Evolutionary conservation across 2,888 invertebrate genomes (phyloP).

Genomic region (Clostera curtula): DNA sequence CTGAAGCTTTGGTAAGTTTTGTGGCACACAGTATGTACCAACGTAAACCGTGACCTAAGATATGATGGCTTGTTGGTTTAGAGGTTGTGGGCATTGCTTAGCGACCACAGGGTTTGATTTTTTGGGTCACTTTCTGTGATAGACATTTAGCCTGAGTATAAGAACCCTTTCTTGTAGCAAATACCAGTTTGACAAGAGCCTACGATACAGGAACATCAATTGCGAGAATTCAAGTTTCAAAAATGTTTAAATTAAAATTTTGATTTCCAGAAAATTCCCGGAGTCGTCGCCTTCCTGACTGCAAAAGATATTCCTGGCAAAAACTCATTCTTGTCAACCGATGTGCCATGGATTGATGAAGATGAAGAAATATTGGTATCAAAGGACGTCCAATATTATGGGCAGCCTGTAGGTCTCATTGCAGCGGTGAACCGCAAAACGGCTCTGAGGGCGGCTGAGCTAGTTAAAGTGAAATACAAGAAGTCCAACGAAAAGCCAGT

Average conservation of each 20-base stretch:
- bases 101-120: too few species aligned
- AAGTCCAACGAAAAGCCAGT: slow-evolving; percentile 55
- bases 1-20: slow-evolving; percentile 75
- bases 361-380: slow-evolving; percentile 72
- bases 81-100: too few species aligned
- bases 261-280: slow-evolving; percentile 73
- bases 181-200: too few species aligned
- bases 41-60: too few species aligned
- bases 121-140: too few species aligned
- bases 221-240: too few species aligned
- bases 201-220: not conserved
- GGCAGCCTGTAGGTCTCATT: slow-evolving; percentile 85
- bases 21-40: too few species aligned
- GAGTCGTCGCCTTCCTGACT: slow-evolving; percentile 78
- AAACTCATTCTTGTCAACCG: slow-evolving; percentile 72
- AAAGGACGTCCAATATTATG: slow-evolving; percentile 75
- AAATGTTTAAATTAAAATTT: too few species aligned
- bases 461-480: slow-evolving; percentile 73
- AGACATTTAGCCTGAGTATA: too few species aligned
- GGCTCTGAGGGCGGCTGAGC: slow-evolving; percentile 37
- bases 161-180: too few species aligned
- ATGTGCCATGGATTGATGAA: slow-evolving; percentile 41
- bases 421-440: slow-evolving; percentile 77
- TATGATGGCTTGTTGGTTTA: too few species aligned
- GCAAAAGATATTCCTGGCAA: slow-evolving; percentile 82